These are phyloP conservation scores for Limnodromus scolopaceus DNA, from an alignment of 2,797 vertebrate genomes.

Conservation along the genomic window DNA sequence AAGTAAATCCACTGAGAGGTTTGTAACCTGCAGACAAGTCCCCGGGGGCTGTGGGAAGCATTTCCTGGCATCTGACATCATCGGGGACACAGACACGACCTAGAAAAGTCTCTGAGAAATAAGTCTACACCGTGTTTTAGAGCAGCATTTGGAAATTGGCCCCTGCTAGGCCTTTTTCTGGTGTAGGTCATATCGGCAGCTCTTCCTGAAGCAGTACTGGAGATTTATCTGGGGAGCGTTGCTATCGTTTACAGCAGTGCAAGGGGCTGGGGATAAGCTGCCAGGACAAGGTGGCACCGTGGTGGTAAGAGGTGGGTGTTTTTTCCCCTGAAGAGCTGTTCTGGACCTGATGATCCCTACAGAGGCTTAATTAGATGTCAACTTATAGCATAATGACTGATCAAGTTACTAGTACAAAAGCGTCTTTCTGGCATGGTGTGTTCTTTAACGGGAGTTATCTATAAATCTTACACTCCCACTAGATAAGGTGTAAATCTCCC, in stretches of 20 bases:
- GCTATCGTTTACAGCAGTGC: neutral
- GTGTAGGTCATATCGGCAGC: rapidly evolving
- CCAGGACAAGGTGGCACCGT: neutral
- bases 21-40: neutral
- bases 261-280: neutral
- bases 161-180: neutral
- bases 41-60: rapidly evolving
- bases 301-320: neutral
- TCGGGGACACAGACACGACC: neutral
- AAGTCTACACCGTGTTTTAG: neutral
- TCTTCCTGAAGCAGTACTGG: neutral
- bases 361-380: slow-evolving; percentile 52
- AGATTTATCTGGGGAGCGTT: neutral
- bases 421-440: neutral
- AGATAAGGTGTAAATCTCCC: slow-evolving; percentile 44
- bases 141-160: neutral
- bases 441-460: neutral
- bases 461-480: slow-evolving; percentile 16
- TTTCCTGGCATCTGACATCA: neutral
- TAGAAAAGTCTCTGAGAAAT: neutral
- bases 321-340: neutral
- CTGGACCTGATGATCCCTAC: neutral
- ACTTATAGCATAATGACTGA: slow-evolving; percentile 7
- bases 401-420: slow-evolving; percentile 23
- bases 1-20: neutral